Conservation (phyloP, 2,113 vertebrate genomes). For the Benitochromis conjunctus region DNA sequence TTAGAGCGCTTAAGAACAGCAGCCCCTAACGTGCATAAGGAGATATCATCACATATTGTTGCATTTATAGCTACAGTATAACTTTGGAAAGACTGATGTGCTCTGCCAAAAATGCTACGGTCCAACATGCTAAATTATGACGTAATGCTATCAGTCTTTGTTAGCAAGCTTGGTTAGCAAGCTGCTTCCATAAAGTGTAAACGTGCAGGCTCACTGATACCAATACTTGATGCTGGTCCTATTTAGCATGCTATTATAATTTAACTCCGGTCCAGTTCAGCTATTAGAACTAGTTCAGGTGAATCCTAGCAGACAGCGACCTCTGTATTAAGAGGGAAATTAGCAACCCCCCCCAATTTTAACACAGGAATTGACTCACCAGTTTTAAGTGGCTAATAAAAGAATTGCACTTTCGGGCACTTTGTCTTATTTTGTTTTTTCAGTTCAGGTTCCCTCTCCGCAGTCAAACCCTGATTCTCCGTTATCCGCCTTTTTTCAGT, state of each 20-base stretch:
- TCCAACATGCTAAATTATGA: not conserved
- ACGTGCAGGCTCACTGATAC: not conserved
- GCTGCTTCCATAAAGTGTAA: not conserved
- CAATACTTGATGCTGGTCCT: not conserved
- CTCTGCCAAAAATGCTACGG: not conserved
- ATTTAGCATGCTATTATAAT: not conserved
- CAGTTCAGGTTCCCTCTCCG: fast-evolving
- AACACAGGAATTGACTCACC: not conserved
- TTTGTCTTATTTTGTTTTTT: not conserved
- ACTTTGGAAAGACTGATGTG: not conserved
- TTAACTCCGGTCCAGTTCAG: not conserved
- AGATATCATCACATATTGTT: not conserved
- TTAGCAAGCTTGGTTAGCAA: not conserved
- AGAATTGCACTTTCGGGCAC: not conserved
- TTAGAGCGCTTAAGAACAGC: not conserved
- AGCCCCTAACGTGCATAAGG: not conserved
- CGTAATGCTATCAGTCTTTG: not conserved
- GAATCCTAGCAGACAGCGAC: not conserved
- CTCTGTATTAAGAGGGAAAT: not conserved
- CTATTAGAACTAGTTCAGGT: not conserved
- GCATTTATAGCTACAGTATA: not conserved
- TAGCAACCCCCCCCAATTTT: not conserved
- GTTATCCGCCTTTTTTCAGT: fast-evolving
- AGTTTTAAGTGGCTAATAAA: not conserved
- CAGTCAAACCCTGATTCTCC: not conserved